A percentile compares a stretch with the other conserved stretches of the same genome.
Conservation (phyloP, 2,797 vertebrate species). For the Crypturellus tataupa region DNA sequence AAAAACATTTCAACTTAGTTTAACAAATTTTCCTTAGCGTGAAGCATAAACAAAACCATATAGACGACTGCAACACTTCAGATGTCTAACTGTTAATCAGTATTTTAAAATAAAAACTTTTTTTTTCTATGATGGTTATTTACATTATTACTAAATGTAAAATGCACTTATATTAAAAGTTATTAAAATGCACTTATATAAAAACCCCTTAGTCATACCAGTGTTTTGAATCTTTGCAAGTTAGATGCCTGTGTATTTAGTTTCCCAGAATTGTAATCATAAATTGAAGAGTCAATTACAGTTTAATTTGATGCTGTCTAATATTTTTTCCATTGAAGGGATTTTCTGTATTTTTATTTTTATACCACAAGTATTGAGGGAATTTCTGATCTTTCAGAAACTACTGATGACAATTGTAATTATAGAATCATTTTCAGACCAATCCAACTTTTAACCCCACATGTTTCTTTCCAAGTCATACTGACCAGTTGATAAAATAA, state of each 20-base stretch:
- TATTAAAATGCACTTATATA: neutral
- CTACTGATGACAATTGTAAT: neutral
- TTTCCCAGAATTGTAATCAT: neutral
- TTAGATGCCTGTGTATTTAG: neutral
- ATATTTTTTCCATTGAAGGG: neutral
- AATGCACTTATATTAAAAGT: neutral
- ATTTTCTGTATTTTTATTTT: slow-evolving; percentile 35
- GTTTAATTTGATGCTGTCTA: neutral
- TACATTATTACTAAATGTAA: neutral
- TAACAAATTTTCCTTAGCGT: slow-evolving; percentile 77
- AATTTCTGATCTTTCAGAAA: neutral
- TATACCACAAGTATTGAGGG: neutral
- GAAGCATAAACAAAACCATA: slow-evolving; percentile 64
- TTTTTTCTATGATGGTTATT: neutral
- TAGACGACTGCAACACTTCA: slow-evolving; percentile 1
- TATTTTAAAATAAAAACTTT: neutral
- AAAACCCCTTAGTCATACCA: neutral
- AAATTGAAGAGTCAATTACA: neutral
- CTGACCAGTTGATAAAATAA: neutral
- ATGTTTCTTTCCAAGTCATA: neutral
- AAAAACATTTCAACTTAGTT: slow-evolving; percentile 63
- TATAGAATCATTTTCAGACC: neutral
- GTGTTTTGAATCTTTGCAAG: neutral
- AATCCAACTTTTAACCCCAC: neutral
- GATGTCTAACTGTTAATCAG: slow-evolving; percentile 4